Percentiles rank a stretch among this genome's conserved stretches.
phyloP scores from a whole-genome alignment of 2,797 vertebrate species.

The Echeneis naucrates region DNA sequence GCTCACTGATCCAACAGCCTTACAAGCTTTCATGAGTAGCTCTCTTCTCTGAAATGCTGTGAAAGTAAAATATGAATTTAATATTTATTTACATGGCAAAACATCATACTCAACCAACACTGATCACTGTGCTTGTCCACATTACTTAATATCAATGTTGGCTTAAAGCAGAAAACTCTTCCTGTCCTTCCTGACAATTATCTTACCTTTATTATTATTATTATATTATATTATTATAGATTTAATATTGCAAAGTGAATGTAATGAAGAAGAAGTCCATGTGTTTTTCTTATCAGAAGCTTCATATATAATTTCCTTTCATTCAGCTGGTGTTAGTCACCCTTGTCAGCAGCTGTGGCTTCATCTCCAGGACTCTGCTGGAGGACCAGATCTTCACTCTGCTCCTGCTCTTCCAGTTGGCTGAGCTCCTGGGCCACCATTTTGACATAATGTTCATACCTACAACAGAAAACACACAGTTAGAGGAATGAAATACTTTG shows the following conservation, averaged over 20 bases:
- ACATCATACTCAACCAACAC: not conserved
- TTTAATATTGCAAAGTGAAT: too few species aligned
- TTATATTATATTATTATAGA: not conserved
- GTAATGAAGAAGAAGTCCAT: too few species aligned
- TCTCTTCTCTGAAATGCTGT: constrained; percentile 77
- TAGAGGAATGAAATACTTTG: not conserved
- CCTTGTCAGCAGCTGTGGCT: constrained; percentile 23
- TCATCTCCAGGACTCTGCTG: constrained; percentile 11
- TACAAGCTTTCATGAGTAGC: constrained; percentile 86
- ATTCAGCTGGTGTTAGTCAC: constrained; percentile 33
- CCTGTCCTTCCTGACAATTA: too few species aligned
- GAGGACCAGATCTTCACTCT: constrained; percentile 22
- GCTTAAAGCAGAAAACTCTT: not conserved
- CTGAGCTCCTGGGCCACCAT: constrained; percentile 87
- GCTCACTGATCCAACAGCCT: constrained; percentile 88
- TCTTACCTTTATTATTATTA: not conserved
- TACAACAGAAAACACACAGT: constrained; percentile 60
- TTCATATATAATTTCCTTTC: not conserved
- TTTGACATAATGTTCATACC: constrained; percentile 90
- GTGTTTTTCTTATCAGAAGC: not conserved
- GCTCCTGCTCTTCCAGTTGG: constrained; percentile 82
- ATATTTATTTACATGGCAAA: not conserved
- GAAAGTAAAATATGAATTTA: constrained; percentile 1
- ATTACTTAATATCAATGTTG: not conserved
- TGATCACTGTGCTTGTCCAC: not conserved